phyloP scores from a whole-genome alignment of 2,797 vertebrate genomes.

The Anas capensis region DNA sequence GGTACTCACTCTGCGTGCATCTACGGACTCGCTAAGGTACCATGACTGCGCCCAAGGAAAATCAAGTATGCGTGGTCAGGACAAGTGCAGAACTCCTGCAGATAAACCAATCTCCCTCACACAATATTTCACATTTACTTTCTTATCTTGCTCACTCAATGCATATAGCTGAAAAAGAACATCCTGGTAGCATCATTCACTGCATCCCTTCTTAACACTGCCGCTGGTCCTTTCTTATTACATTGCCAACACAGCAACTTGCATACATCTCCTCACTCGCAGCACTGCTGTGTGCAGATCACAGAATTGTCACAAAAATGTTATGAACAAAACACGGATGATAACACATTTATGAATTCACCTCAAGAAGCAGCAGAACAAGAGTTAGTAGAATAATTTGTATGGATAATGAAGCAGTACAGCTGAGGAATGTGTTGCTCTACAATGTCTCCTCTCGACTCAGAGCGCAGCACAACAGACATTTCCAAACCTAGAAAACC shows the following conservation, averaged over 20 bases:
- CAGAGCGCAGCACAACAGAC: neutral
- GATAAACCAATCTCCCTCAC: neutral
- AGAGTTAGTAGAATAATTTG: neutral
- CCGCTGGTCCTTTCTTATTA: neutral
- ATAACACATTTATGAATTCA: fast-evolving
- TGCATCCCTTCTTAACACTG: neutral
- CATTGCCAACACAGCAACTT: neutral
- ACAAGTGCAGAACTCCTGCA: neutral
- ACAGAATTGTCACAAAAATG: neutral
- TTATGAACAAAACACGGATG: fast-evolving
- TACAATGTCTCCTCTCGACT: neutral
- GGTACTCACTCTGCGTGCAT: neutral
- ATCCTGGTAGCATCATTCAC: fast-evolving
- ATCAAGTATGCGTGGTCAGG: neutral
- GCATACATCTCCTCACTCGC: neutral
- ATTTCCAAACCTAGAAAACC: neutral
- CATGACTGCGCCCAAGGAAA: neutral
- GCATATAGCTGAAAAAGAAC: neutral
- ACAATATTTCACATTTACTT: neutral
- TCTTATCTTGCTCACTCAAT: neutral
- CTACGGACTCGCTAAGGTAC: neutral
- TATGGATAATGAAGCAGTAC: neutral
- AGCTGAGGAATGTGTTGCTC: neutral
- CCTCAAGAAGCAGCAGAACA: neutral
- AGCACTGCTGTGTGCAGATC: neutral